A percentile compares a stretch with the other conserved stretches of the same genome.
These are phyloP conservation scores for Phalacrocorax carbo DNA, from an alignment of 2,113 vertebrate species.

Conservation along the genomic window DNA sequence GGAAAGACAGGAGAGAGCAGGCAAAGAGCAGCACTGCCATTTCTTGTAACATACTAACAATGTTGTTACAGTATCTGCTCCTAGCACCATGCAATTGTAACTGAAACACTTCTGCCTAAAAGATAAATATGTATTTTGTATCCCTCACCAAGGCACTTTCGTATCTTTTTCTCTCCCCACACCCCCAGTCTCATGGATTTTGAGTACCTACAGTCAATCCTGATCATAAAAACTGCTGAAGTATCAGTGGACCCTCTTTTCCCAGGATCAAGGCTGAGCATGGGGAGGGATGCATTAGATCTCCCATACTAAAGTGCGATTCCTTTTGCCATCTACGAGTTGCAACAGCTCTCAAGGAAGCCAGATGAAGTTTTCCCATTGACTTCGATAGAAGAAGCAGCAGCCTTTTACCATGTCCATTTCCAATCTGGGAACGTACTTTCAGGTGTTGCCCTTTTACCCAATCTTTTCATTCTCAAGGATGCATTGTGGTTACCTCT, in stretches of 20 bases:
- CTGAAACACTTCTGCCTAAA: neutral
- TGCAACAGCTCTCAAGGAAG: neutral
- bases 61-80: neutral
- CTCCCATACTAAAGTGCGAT: neutral
- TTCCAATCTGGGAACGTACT: neutral
- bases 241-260: neutral
- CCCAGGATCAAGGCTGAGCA: neutral
- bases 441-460: neutral
- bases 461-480: neutral
- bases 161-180: neutral
- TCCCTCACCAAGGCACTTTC: neutral
- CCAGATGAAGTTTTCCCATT: neutral
- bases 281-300: neutral
- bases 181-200: neutral
- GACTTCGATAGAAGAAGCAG: neutral
- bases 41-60: rapidly evolving
- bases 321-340: neutral
- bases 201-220: too few relatives aligned
- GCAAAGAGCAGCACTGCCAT: rapidly evolving
- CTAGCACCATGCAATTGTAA: neutral
- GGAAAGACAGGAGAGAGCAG: neutral
- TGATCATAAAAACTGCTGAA: too few relatives aligned
- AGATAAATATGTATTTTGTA: neutral
- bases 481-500: neutral
- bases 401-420: neutral